phyloP scores from a whole-genome alignment of 1,140 invertebrate species.

The Lasioglossum albipes region DNA sequence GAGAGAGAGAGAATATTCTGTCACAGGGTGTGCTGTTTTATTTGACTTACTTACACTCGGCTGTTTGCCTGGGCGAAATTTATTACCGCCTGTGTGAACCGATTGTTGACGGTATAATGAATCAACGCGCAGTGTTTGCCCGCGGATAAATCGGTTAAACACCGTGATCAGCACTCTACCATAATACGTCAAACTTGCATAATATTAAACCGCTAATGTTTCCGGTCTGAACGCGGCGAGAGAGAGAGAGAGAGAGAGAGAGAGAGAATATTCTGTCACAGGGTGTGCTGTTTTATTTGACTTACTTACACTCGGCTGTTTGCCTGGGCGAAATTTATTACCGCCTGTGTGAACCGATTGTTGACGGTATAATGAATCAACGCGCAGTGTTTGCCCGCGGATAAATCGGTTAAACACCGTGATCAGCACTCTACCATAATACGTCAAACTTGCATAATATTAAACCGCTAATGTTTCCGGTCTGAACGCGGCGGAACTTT shows the following conservation, averaged over 20 bases:
- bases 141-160: constrained; percentile 37
- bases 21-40: neutral
- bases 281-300: constrained; percentile 18
- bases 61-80: constrained; percentile 22
- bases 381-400: constrained; percentile 10
- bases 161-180: constrained; percentile 9
- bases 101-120: constrained; percentile 41
- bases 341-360: constrained; percentile 22
- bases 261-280: neutral
- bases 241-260: neutral
- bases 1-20: neutral
- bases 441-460: constrained; percentile 36
- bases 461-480: neutral
- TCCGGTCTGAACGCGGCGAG: neutral
- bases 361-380: constrained; percentile 44
- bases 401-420: constrained; percentile 38
- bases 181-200: constrained; percentile 31
- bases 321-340: constrained; percentile 19
- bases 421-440: constrained; percentile 12
- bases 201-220: constrained; percentile 15
- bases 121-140: constrained; percentile 28
- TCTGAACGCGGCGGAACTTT: constrained; percentile 7
- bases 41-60: constrained; percentile 33
- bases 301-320: constrained; percentile 28
- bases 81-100: constrained; percentile 22